Base-by-base conservation (phyloP, 2,797 vertebrate species). In the Gobio occitaniae region DNA sequence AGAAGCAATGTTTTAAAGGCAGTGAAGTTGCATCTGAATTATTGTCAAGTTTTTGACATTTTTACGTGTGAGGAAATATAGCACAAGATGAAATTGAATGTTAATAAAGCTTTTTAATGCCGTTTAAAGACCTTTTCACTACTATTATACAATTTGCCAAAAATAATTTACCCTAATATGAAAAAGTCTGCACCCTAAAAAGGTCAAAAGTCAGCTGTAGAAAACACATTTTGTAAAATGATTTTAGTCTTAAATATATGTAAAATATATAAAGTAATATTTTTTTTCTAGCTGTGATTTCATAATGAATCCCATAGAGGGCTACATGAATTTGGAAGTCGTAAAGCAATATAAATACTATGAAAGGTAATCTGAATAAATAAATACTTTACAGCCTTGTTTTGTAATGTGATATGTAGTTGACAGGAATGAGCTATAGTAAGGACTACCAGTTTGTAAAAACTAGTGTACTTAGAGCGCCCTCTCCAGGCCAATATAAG, bases 401-500 rank as follows among this genome's bases (percentile, higher is more conserved):
- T 75, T 63, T 48, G 82, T 50, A 76, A 81, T 44, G 32, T 25
- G 21, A 80, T 47, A 52, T 29, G 69, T 36, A 52, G 63, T 13
- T 75, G 59, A 72, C 13, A 50, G 54, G 56, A 78, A 78, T 17
- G 65, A 69, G 78, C 21, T 6, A 4, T 50, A 25, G 10, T 1
- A 32, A 29, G 38, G 25, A 2, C 0, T 41, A 13, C 0, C 9
- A 59, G 19, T 10, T 36, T 50, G 12, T 11, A 21, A 81, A 16
- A 61, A 66, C 3, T 65, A 19, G n/a, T 82, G 63, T 32, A 4
- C 50, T 78, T 52, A 85, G 44, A 82, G 66, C 19, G 66, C 79
- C 74, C 72, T 85, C 86, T 66, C 17, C 65, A 82, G 86, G 74
- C 17, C 56, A 82, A 47, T 25, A 3, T 38, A 44, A 19, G 32